Evolutionary conservation across 2,888 invertebrate species (phyloP).

Genomic region (Leucophenga montana): DNA sequence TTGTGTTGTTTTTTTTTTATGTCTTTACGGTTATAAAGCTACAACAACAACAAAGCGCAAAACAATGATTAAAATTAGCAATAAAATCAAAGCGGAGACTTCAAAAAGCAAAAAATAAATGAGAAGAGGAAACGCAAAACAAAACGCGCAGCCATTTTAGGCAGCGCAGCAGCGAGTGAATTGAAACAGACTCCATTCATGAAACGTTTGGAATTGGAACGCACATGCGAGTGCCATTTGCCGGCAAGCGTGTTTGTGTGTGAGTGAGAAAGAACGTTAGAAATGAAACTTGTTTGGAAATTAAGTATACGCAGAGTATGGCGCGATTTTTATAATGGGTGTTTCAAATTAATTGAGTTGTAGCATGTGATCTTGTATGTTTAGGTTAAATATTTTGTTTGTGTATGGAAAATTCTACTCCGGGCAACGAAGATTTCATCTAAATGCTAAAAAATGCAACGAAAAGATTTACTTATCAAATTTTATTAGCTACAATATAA

Average conservation of each 20-base stretch:
- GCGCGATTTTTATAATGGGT: neutral
- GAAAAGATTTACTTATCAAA: too few relatives aligned
- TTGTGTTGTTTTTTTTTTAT: conserved; percentile 4
- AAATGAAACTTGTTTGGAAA: too few relatives aligned
- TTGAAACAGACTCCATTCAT: neutral
- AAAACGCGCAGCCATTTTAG: neutral
- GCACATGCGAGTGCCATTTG: neutral
- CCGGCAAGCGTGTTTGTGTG: too few relatives aligned
- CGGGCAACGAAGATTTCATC: too few relatives aligned
- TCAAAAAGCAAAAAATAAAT: neutral
- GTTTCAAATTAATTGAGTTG: neutral
- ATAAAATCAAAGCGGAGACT: neutral
- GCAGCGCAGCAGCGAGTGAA: too few relatives aligned
- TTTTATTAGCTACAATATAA: too few relatives aligned
- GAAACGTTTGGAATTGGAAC: conserved; percentile 14
- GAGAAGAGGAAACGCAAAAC: neutral
- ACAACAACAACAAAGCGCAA: neutral
- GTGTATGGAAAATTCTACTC: too few relatives aligned
- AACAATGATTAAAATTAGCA: neutral
- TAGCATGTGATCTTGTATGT: too few relatives aligned
- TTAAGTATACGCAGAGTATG: neutral
- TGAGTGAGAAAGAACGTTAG: too few relatives aligned
- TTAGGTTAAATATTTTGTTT: too few relatives aligned
- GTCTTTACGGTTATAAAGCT: neutral
- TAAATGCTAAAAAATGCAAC: neutral